Base-by-base conservation (phyloP, 2,113 vertebrate genomes). In the Hippoglossus stenolepis region DNA sequence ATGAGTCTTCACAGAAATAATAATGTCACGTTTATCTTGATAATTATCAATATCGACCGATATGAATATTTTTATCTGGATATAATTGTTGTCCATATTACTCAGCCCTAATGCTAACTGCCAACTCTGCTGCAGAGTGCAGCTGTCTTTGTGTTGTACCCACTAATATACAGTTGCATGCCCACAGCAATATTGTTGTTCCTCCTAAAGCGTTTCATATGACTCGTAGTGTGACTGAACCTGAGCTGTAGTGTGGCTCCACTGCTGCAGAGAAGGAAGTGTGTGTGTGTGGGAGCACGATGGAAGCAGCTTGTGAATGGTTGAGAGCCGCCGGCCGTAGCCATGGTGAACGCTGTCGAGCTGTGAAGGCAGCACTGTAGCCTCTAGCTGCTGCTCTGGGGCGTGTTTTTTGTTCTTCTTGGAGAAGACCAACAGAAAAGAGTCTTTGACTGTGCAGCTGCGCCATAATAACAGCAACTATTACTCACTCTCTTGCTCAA, bases 401-500 rank as follows among this genome's bases (percentile, higher is more conserved):
- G 45, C 43, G 70, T 45, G 63, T 13, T 31, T 79, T 80, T 72
- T 71, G 35, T 63, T 65, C 26, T 61, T 11, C 3, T 26, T 47
- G 26, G 35, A 73, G 70, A 72, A 43, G 53, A 59, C 38, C 75
- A 82, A 92, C 89, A 93, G 83, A 92, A n/a, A 79, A 87, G 85
- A 58, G 77, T 84, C 90, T 91, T 92, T 94, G 84, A 91, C 76
- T 57, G 67, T 80, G 90, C 92, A 93, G 92, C 91, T 93, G 92
- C 43, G 18, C 20, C 65, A 13, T 38, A 68, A 84, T 75, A 72
- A 79, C 75, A 77, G 75, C 72, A 82, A 18, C 65, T 57, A 31
- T 90, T 79, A 56, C 87, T 82, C 80, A 66, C 66, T 83, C 3
- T 15, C 75, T 78, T 64, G 47, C 75, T 23, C 77, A 65, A 78